phyloP scores from a whole-genome alignment of 2,888 invertebrate genomes.

The Germaria angustata region DNA sequence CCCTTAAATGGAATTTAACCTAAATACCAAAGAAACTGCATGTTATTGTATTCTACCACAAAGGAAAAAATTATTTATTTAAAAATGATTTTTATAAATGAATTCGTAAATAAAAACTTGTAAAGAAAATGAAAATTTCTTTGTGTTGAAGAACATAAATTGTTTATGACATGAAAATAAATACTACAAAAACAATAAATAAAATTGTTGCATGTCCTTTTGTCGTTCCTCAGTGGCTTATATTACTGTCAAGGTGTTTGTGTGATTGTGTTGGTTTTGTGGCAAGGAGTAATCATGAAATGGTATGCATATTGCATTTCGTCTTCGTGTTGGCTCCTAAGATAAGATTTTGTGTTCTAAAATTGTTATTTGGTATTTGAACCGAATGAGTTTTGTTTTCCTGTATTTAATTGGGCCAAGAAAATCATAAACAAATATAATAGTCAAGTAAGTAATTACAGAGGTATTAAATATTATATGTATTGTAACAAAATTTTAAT shows the following conservation, averaged over 20 bases:
- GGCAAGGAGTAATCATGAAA: constrained; percentile 43
- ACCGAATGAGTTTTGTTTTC: not conserved
- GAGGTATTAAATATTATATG: not conserved
- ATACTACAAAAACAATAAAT: constrained; percentile 51
- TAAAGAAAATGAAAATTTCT: constrained; percentile 20
- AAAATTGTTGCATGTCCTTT: constrained; percentile 62
- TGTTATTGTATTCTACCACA: constrained; percentile 43
- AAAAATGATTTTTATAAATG: not conserved
- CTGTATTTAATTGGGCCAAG: constrained; percentile 8
- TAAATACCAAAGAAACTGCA: constrained; percentile 64
- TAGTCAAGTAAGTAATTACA: not conserved
- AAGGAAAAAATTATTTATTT: constrained; percentile 20
- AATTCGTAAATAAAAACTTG: not conserved
- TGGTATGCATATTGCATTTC: constrained; percentile 62
- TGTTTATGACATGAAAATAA: constrained; percentile 64
- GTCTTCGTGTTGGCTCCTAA: not conserved
- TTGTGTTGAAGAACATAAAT: constrained; percentile 55
- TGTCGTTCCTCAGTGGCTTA: constrained; percentile 21
- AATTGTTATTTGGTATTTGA: constrained; percentile 2
- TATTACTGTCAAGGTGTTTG: constrained; percentile 1
- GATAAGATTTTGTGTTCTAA: not conserved
- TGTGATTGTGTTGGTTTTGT: constrained; percentile 9
- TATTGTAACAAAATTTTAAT: not conserved
- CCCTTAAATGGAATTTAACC: constrained; percentile 60
- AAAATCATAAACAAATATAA: constrained; percentile 21